These are phyloP conservation scores for Sternarchorhynchus goeldii DNA, from an alignment of 2,797 vertebrate genomes.

Conservation along the genomic window DNA sequence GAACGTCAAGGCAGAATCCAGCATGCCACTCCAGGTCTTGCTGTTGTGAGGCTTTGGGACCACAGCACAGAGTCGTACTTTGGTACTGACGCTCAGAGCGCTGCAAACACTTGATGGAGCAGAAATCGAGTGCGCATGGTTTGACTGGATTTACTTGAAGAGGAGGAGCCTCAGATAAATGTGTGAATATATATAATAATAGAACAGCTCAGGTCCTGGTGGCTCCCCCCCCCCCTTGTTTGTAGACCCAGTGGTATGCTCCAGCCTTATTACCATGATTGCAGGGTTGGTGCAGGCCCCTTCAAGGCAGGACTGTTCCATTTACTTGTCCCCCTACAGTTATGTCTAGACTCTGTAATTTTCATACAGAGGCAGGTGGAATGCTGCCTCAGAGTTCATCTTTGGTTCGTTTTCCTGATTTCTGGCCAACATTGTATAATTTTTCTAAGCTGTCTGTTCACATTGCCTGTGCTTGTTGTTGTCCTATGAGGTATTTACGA, in stretches of 20 bases:
- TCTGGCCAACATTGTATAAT: neutral
- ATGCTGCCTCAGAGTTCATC: constrained; percentile 8
- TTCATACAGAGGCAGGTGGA: neutral
- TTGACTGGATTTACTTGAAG: neutral
- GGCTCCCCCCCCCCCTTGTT: neutral
- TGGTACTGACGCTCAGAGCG: neutral
- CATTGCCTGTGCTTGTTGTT: too few relatives aligned
- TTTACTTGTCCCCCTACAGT: neutral
- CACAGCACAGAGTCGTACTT: neutral
- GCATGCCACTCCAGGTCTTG: constrained; percentile 7
- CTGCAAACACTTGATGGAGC: neutral
- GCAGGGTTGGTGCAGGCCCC: neutral
- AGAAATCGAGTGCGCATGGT: neutral
- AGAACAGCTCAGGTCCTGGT: neutral
- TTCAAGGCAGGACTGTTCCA: neutral
- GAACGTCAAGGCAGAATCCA: constrained; percentile 28
- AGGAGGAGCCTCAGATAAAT: neutral
- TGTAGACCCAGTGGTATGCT: neutral
- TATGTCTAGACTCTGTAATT: constrained; percentile 6
- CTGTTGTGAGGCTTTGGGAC: constrained; percentile 50
- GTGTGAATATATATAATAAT: neutral
- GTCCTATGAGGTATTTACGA: too few relatives aligned
- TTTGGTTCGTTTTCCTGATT: neutral
- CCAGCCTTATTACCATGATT: constrained; percentile 12
- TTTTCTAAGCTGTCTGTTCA: neutral